A percentile compares a stretch with the other conserved stretches of the same genome.
phyloP scores from a whole-genome alignment of 1,140 invertebrate genomes.

The Nilaparvata lugens region DNA sequence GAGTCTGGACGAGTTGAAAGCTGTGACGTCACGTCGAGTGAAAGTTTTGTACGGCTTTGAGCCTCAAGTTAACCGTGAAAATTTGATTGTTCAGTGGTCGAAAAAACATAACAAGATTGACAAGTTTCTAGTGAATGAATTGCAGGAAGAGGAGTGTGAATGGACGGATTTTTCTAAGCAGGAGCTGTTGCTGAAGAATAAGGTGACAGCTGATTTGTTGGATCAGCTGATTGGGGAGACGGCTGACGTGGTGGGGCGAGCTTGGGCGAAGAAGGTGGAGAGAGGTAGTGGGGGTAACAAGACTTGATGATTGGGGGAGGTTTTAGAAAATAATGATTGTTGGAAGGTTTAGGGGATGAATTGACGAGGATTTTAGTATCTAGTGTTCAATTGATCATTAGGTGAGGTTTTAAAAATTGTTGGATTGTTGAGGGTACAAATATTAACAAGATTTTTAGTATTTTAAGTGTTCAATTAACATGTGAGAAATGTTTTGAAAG shows the following conservation, averaged over 20 bases:
- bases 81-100: constrained; percentile 52
- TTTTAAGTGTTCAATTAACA: too few species aligned
- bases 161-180: constrained; percentile 65
- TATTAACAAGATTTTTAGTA: too few species aligned
- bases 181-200: constrained; percentile 56
- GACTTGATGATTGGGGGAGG: too few species aligned
- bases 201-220: constrained; percentile 51
- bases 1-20: constrained; percentile 36
- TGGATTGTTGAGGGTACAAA: too few species aligned
- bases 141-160: constrained; percentile 55
- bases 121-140: constrained; percentile 55
- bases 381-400: too few species aligned
- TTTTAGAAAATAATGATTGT: too few species aligned
- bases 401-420: too few species aligned
- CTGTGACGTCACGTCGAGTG: constrained; percentile 44
- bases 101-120: constrained; percentile 65
- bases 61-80: constrained; percentile 43
- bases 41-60: constrained; percentile 46
- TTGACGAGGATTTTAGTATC: too few species aligned
- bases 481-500: too few species aligned
- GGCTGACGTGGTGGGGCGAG: constrained; percentile 35
- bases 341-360: too few species aligned
- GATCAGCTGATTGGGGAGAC: constrained; percentile 53
- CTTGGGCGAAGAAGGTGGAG: constrained; percentile 34
- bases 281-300: too few species aligned